phyloP scores from a whole-genome alignment of 2,797 vertebrate genomes.

The Rhinichthys osculus region DNA sequence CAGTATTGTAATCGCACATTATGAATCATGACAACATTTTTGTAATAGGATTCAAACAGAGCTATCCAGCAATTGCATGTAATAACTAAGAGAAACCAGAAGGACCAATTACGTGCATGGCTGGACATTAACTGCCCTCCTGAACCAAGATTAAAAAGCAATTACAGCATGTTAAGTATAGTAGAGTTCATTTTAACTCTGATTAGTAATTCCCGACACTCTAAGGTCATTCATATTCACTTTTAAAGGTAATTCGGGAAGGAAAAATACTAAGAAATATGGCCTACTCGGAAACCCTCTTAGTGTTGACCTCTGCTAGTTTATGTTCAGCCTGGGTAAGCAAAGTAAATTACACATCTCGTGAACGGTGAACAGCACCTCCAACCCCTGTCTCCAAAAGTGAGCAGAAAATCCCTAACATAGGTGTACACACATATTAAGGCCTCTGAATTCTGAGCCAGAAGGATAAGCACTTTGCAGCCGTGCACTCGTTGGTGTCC shows the following conservation, averaged over 20 bases:
- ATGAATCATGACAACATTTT: constrained; percentile 27
- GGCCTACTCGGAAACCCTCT: background rate
- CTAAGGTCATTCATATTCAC: constrained; percentile 38
- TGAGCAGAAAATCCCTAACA: constrained; percentile 27
- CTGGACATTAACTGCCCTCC: constrained; percentile 45
- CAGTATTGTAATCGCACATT: constrained; percentile 44
- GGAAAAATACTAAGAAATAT: background rate
- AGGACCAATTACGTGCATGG: constrained; percentile 58
- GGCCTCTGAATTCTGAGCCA: constrained; percentile 23
- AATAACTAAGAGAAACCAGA: constrained; percentile 48
- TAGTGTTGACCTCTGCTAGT: constrained; percentile 26
- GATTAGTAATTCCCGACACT: constrained; percentile 18
- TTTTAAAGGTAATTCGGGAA: constrained; percentile 11
- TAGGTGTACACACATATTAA: constrained; percentile 16
- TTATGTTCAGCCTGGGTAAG: constrained; percentile 30
- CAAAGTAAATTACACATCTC: constrained; percentile 37
- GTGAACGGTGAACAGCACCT: background rate
- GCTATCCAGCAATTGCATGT: constrained; percentile 43
- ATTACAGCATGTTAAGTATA: constrained; percentile 43
- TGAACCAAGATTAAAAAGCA: constrained; percentile 54
- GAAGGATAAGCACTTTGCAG: constrained; percentile 30
- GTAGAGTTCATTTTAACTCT: constrained; percentile 40
- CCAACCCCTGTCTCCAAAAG: background rate
- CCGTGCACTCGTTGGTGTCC: background rate
- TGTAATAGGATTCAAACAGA: constrained; percentile 27